A percentile compares a stretch with the other conserved stretches of the same genome.
phyloP scores from a whole-genome alignment of 2,113 vertebrate genomes.

The Dasyprocta punctata region DNA sequence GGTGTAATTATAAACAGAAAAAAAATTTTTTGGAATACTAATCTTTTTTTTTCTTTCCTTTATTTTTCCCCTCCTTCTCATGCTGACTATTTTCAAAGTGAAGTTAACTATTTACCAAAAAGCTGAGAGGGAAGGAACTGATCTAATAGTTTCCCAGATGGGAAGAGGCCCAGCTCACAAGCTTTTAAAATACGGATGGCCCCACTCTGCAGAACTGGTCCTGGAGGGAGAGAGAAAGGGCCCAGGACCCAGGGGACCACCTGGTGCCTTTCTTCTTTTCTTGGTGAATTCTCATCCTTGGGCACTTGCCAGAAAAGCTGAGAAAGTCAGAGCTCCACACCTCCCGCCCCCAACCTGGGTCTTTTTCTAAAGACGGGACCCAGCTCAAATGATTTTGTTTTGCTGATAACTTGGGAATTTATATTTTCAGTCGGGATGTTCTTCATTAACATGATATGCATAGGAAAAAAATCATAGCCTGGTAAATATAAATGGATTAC shows the following conservation, averaged over 20 bases:
- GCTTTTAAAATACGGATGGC: background rate
- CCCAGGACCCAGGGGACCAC: background rate
- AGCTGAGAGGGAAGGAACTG: background rate
- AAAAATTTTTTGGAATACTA: background rate
- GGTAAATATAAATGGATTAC: constrained; percentile 60
- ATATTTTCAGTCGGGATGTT: constrained; percentile 22
- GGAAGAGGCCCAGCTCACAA: background rate
- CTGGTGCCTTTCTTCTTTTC: background rate
- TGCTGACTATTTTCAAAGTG: constrained; percentile 38
- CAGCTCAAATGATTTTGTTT: constrained; percentile 42
- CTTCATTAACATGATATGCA: constrained; percentile 57
- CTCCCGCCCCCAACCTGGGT: too few species aligned
- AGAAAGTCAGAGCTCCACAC: background rate
- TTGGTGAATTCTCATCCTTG: background rate
- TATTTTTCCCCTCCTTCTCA: background rate
- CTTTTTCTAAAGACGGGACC: background rate
- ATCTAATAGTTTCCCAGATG: background rate
- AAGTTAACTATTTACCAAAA: constrained; percentile 39
- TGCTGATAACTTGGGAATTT: background rate
- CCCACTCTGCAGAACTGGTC: background rate
- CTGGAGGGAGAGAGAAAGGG: background rate
- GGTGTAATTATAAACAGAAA: background rate
- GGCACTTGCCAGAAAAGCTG: background rate
- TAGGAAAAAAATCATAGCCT: constrained; percentile 68
- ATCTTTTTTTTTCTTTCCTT: background rate